Conservation (phyloP, 1,140 invertebrate genomes). For the Aphis gossypii region DNA sequence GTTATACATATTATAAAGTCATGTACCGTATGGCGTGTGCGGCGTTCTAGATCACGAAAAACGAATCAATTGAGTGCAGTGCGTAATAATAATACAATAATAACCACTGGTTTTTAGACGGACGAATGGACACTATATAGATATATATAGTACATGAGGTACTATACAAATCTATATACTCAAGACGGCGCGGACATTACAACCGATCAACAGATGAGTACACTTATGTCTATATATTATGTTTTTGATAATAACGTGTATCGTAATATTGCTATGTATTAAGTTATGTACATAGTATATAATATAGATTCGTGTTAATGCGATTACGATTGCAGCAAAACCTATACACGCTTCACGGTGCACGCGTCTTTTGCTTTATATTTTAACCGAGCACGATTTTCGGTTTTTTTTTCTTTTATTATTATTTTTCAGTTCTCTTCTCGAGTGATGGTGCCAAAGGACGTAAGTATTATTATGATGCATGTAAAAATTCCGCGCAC, state of each 20-base stretch:
- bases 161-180: not conserved
- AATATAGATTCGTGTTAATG: conserved; percentile 23
- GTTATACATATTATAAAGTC: not conserved
- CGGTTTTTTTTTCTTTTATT: not conserved
- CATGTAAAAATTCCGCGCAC: not conserved
- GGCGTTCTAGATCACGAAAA: conserved; percentile 3
- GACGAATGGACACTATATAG: not conserved
- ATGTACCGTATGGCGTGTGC: not conserved
- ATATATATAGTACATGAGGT: not conserved
- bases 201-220: conserved; percentile 2
- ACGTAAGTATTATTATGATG: not conserved
- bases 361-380: not conserved
- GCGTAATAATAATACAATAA: not conserved
- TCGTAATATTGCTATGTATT: not conserved
- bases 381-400: conserved; percentile 5
- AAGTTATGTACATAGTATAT: not conserved
- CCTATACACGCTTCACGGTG: conserved; percentile 37
- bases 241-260: not conserved
- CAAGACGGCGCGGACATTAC: not conserved
- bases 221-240: not conserved
- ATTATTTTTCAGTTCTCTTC: not conserved
- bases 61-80: not conserved
- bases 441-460: not conserved
- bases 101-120: not conserved
- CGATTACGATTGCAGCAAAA: conserved; percentile 29